phyloP scores from a whole-genome alignment of 1,140 invertebrate species.

The Eupeodes corollae region DNA sequence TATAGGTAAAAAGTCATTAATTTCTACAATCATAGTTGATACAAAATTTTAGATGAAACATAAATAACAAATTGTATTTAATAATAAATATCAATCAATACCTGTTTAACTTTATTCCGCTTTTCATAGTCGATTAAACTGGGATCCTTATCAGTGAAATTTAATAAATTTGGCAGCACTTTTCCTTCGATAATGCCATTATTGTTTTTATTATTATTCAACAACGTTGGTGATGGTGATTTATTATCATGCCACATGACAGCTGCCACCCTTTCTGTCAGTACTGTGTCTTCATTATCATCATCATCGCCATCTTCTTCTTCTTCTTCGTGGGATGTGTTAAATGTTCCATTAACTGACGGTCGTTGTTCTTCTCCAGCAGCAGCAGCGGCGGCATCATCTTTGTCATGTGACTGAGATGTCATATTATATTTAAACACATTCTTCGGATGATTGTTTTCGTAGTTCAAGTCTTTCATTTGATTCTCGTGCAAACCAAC shows the following conservation, averaged over 20 bases:
- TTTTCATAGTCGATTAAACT: not conserved
- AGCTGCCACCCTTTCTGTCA: too few species aligned
- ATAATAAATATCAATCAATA: too few species aligned
- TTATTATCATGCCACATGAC: too few species aligned
- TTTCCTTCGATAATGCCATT: too few species aligned
- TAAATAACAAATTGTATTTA: too few species aligned
- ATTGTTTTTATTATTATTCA: too few species aligned
- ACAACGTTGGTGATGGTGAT: too few species aligned
- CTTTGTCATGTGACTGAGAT: not conserved
- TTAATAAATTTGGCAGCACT: too few species aligned
- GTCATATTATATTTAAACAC: not conserved
- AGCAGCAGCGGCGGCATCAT: not conserved
- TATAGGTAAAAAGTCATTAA: too few species aligned
- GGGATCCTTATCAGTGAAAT: not conserved
- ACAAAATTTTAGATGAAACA: too few species aligned
- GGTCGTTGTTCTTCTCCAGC: not conserved
- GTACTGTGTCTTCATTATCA: not conserved
- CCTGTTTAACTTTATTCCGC: constrained; percentile 2
- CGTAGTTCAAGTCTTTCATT: constrained; percentile 30
- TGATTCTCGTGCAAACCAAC: constrained; percentile 28
- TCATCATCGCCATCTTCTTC: not conserved
- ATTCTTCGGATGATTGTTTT: constrained; percentile 9
- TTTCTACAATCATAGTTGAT: too few species aligned
- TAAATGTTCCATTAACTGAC: not conserved
- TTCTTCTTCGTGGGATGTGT: not conserved